A percentile compares a stretch with the other conserved stretches of the same genome.
phyloP scores from a whole-genome alignment of 2,888 invertebrate genomes.

The Folsomia manolachei region DNA sequence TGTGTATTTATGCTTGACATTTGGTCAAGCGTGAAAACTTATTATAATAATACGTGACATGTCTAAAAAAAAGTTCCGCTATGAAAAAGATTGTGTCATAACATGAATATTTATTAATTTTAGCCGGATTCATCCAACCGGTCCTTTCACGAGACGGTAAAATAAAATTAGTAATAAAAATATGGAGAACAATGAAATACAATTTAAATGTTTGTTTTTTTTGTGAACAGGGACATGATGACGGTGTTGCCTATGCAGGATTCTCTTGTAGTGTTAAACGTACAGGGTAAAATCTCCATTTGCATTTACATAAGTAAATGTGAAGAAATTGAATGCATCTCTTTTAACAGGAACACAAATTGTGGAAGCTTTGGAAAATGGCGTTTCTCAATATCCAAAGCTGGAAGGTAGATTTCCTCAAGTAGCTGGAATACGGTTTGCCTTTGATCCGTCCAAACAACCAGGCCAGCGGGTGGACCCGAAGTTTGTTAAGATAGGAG shows the following conservation, averaged over 20 bases:
- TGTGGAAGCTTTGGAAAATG: constrained; percentile 74
- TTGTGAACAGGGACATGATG: constrained; percentile 75
- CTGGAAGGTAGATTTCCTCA: constrained; percentile 86
- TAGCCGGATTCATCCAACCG: constrained; percentile 68
- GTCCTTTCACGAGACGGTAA: constrained; percentile 80
- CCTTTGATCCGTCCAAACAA: constrained; percentile 69
- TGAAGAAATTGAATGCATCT: neutral
- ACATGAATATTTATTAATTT: constrained; percentile 9
- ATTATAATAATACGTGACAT: neutral
- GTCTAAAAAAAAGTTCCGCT: neutral
- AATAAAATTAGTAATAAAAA: too few relatives aligned
- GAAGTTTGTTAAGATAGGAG: constrained; percentile 75
- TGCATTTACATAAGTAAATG: neutral
- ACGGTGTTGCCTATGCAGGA: constrained; percentile 83
- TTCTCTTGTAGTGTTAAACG: constrained; percentile 72
- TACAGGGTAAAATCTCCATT: constrained; percentile 60
- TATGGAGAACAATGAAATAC: too few relatives aligned
- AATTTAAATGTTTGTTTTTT: too few relatives aligned
- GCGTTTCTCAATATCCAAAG: constrained; percentile 80
- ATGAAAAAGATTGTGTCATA: neutral
- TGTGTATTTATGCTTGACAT: neutral
- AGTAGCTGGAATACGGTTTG: constrained; percentile 74
- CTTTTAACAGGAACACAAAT: constrained; percentile 61
- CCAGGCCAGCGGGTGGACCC: constrained; percentile 68
- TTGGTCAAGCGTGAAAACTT: neutral